Evolutionary conservation across 1,140 invertebrate species (phyloP), one percentile per base, ranked within the genome.

Genomic region (Temnothorax curvispinosus): DNA sequence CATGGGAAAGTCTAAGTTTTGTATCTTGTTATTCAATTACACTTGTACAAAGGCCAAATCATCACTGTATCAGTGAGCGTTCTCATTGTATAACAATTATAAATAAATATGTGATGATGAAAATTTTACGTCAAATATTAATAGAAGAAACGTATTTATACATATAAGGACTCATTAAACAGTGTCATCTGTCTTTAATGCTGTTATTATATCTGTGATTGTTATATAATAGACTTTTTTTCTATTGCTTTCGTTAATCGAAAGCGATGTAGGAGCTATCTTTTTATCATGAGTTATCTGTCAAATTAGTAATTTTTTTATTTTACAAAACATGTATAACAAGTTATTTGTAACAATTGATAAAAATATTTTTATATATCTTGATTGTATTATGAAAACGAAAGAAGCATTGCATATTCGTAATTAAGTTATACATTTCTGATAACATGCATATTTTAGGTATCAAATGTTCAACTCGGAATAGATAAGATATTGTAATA

Each of bases 1-100:
- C 94, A 94, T 89, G 93, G 92, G 87, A 95, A 95, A 92, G 93
- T 93, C 69, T 95, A 94, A 91, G 77, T 89, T 87, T 92, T 88
- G 77, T 92, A 88, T 92, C 93, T 90, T 91, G 81, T 75, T 85
- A 87, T 80, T 75, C 52, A 86, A 76, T 44, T 44, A 67, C 52
- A 52, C 47, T 80, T 82, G 44, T 89, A 85, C 54, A 58, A 78
- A 85, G 60, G 58, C 54, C 76, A 89, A 86, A 86, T 85, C 77
- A 81, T 89, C 82, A 91, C 50, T 89, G 21, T 85, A 87, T 72
- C 54, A 74, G 84, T 47, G 44, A 64, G 9, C 76, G 64, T 85
- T 69, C 27, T 85, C 56, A 77, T 86, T 82, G 41, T 74, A 58
- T 75, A 67, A 85, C 41, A 69, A 35, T 87, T 78, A 87, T 71